phyloP scores from a whole-genome alignment of 92 coral and sea anemone species.

The Porites divaricata region DNA sequence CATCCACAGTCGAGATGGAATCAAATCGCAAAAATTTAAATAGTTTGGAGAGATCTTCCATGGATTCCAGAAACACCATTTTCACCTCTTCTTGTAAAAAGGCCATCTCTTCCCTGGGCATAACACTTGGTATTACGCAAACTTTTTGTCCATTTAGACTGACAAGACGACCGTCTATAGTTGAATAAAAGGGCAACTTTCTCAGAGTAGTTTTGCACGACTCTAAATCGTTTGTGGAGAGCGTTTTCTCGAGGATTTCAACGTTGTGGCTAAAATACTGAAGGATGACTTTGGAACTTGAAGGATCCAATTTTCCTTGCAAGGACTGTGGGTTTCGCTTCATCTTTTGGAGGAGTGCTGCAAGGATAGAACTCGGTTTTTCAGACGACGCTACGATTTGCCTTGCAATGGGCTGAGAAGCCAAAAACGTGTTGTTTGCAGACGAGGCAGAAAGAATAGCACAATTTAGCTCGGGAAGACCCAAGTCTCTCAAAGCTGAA shows the following conservation, averaged over 20 bases:
- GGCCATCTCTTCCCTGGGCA: slow-evolving; percentile 55
- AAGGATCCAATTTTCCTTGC: not conserved
- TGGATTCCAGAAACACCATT: slow-evolving; percentile 42
- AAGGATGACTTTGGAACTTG: slow-evolving; percentile 25
- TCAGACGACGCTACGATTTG: slow-evolving; percentile 44
- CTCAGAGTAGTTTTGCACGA: not conserved
- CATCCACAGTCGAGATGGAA: slow-evolving; percentile 41
- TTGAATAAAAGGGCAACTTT: slow-evolving; percentile 53
- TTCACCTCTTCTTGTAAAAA: slow-evolving; percentile 15
- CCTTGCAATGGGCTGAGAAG: slow-evolving; percentile 10
- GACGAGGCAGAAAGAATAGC: not conserved
- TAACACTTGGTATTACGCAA: slow-evolving; percentile 37
- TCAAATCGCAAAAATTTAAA: slow-evolving; percentile 43
- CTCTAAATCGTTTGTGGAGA: too few species aligned
- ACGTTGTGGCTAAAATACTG: slow-evolving; percentile 42
- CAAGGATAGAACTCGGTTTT: slow-evolving; percentile 45
- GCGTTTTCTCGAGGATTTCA: not conserved
- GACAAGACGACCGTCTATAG: slow-evolving; percentile 49
- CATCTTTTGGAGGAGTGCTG: slow-evolving; percentile 40
- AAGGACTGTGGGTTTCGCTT: slow-evolving; percentile 1
- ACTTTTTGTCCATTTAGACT: slow-evolving; percentile 17
- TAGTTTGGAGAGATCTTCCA: slow-evolving; percentile 3
- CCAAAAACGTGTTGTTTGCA: not conserved
- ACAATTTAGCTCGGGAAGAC: slow-evolving; percentile 46
- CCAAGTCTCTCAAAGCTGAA: slow-evolving; percentile 8